These are phyloP conservation scores for Cuniculus paca DNA, from an alignment of 2,797 vertebrate species.

Conservation along the genomic window DNA sequence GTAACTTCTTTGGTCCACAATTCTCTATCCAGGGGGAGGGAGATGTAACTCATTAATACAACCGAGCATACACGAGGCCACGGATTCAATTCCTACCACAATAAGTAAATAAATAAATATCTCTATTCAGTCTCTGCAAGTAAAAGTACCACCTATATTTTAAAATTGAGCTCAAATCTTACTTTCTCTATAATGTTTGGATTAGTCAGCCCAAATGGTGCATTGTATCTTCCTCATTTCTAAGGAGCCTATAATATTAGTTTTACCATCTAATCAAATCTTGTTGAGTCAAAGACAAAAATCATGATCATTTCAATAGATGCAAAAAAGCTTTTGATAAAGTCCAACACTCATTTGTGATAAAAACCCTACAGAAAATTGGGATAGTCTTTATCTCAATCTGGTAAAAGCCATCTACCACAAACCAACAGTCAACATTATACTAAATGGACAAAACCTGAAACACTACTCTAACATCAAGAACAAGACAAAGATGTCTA, in stretches of 20 bases:
- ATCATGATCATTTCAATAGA: too few relatives aligned
- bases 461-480: too few relatives aligned
- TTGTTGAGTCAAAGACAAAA: neutral
- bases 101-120: neutral
- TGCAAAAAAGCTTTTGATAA: too few relatives aligned
- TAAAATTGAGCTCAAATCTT: conserved; percentile 27
- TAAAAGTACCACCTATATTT: conserved; percentile 14
- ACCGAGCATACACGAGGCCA: neutral
- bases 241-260: conserved; percentile 7
- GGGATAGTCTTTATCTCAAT: too few relatives aligned
- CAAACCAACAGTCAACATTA: too few relatives aligned
- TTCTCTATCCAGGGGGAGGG: neutral
- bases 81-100: neutral
- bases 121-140: neutral
- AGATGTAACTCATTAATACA: neutral
- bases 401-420: too few relatives aligned
- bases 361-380: too few relatives aligned
- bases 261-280: conserved; percentile 7
- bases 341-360: too few relatives aligned
- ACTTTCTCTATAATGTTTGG: neutral
- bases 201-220: neutral
- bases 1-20: neutral
- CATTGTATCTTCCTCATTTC: neutral
- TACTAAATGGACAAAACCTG: too few relatives aligned
- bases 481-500: too few relatives aligned